These are phyloP conservation scores for Sicus ferrugineus DNA, from an alignment of 2,888 invertebrate genomes.

Conservation along the genomic window DNA sequence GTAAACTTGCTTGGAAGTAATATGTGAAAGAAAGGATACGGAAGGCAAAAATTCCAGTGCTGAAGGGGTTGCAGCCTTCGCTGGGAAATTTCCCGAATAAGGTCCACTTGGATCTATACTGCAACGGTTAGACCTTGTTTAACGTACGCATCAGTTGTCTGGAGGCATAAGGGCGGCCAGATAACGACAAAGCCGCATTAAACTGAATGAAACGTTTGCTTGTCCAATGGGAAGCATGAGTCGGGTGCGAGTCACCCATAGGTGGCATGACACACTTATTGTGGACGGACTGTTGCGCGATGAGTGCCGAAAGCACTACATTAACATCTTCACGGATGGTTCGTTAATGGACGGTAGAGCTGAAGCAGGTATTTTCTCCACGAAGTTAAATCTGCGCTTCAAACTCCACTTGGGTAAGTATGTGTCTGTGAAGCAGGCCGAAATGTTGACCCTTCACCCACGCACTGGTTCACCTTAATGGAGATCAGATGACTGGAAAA, in stretches of 20 bases:
- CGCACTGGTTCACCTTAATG: conserved; percentile 5
- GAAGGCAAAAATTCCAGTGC: too few species aligned
- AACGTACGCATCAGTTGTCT: neutral
- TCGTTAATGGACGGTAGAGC: conserved; percentile 14
- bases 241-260: too few species aligned
- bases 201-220: neutral
- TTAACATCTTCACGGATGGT: too few species aligned
- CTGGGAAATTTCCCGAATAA: neutral
- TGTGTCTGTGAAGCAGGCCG: conserved; percentile 10
- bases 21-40: too few species aligned
- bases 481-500: neutral
- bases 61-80: neutral
- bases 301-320: neutral
- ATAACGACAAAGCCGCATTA: neutral
- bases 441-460: neutral
- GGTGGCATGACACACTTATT: neutral
- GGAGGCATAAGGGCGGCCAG: neutral
- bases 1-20: too few species aligned
- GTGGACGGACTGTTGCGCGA: neutral
- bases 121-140: too few species aligned
- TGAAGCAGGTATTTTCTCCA: conserved; percentile 6
- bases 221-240: neutral
- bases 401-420: neutral
- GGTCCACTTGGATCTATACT: conserved; percentile 12
- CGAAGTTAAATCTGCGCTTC: neutral